These are phyloP conservation scores for Cynaeus angustus DNA, from an alignment of 2,888 invertebrate species.

Conservation along the genomic window DNA sequence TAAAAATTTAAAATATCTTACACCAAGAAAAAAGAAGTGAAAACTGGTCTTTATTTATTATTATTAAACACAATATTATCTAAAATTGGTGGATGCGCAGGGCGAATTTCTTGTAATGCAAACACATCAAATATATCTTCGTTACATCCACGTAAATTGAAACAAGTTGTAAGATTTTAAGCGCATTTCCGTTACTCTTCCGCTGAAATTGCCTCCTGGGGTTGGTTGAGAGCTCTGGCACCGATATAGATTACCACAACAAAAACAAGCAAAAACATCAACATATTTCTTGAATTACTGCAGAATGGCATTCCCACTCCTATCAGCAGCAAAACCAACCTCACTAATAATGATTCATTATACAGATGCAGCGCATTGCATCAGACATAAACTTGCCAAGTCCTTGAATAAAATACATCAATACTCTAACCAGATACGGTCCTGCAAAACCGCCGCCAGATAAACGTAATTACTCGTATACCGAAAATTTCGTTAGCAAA, in stretches of 20 bases:
- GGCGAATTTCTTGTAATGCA: no score
- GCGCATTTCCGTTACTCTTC: background rate
- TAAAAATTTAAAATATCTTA: no score
- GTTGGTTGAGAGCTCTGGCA: background rate
- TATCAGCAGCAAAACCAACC: slow-evolving; percentile 24
- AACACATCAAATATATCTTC: no score
- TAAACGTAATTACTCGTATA: slow-evolving; percentile 33
- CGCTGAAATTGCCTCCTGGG: background rate
- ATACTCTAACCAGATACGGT: slow-evolving; percentile 1
- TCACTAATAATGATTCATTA: slow-evolving; percentile 37
- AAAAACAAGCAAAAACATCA: slow-evolving; percentile 27
- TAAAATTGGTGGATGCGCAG: no score
- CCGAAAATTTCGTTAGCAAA: slow-evolving; percentile 25
- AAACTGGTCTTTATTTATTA: no score
- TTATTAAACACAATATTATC: no score
- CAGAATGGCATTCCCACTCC: slow-evolving; percentile 10
- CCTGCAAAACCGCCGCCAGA: slow-evolving; percentile 12
- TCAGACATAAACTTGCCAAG: slow-evolving; percentile 6
- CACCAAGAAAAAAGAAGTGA: no score
- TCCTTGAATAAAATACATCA: slow-evolving; percentile 28
- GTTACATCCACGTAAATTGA: background rate
- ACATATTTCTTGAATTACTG: slow-evolving; percentile 35
- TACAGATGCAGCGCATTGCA: slow-evolving; percentile 32
- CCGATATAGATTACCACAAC: slow-evolving; percentile 27
- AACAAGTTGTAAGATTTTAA: slow-evolving; percentile 1